A percentile compares a stretch with the other conserved stretches of the same genome.
phyloP scores from a whole-genome alignment of 2,888 invertebrate species.

The Phyllotreta striolata region DNA sequence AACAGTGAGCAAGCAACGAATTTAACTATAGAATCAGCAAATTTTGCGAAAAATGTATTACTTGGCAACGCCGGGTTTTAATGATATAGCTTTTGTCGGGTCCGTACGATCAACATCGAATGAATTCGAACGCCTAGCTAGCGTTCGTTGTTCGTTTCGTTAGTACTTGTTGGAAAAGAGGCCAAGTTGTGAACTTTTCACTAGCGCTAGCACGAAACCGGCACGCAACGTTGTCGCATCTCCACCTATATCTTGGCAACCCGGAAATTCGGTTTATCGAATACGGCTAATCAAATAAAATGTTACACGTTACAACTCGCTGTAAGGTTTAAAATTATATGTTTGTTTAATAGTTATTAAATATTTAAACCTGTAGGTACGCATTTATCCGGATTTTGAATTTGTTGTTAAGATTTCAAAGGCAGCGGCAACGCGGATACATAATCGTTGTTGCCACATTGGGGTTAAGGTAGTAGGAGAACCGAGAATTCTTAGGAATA shows the following conservation, averaged over 20 bases:
- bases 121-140: not conserved
- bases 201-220: constrained; percentile 54
- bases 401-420: too few relatives aligned
- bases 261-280: not conserved
- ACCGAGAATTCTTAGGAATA: constrained; percentile 10
- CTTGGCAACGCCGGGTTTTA: constrained; percentile 8
- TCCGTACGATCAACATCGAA: constrained; percentile 25
- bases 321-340: too few relatives aligned
- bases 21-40: not conserved
- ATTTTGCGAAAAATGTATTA: not conserved
- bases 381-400: too few relatives aligned
- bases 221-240: constrained; percentile 46
- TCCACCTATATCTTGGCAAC: not conserved
- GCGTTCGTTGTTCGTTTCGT: constrained; percentile 1
- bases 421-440: constrained; percentile 6
- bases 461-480: constrained; percentile 11
- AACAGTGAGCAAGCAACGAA: too few relatives aligned
- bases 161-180: constrained; percentile 53
- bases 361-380: too few relatives aligned
- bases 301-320: too few relatives aligned
- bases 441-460: constrained; percentile 14
- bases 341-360: too few relatives aligned
- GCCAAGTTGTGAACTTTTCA: constrained; percentile 59
- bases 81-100: constrained; percentile 22
- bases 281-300: too few relatives aligned